A percentile compares a stretch with the other conserved stretches of the same genome.
phyloP scores from a whole-genome alignment of 1,140 invertebrate species.

The Lepidurus apus region DNA sequence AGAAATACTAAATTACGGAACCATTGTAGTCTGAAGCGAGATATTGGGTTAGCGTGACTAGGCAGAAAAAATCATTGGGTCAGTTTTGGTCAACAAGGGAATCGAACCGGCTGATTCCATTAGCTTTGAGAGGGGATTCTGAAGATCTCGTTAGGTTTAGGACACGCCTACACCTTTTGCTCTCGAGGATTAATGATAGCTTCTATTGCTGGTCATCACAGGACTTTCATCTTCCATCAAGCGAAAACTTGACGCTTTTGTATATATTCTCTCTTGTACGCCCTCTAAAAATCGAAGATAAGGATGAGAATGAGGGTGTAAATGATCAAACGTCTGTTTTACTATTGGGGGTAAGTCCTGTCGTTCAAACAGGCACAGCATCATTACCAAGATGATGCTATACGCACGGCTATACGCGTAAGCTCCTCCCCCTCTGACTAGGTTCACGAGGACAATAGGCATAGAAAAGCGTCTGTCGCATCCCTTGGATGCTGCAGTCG shows the following conservation, averaged over 20 bases:
- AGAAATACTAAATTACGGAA: neutral
- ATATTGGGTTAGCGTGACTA: slow-evolving; percentile 15
- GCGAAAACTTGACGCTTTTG: neutral
- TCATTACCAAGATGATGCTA: slow-evolving; percentile 1
- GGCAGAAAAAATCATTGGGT: slow-evolving; percentile 9
- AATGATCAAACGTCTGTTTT: neutral
- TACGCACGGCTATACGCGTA: neutral
- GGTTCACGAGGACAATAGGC: neutral
- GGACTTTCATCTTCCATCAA: neutral
- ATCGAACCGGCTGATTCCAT: neutral
- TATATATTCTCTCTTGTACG: neutral
- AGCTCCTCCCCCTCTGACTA: neutral
- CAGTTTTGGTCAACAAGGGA: slow-evolving; percentile 8
- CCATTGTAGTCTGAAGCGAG: neutral
- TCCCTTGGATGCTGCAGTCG: slow-evolving; percentile 12
- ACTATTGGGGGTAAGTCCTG: neutral
- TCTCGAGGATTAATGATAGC: neutral
- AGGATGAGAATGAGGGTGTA: slow-evolving; percentile 8
- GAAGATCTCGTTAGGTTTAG: slow-evolving; percentile 16
- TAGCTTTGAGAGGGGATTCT: neutral
- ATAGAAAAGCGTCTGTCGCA: slow-evolving; percentile 21
- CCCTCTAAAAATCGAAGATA: neutral
- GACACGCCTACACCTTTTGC: neutral
- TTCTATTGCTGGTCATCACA: neutral
- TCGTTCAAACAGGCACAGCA: slow-evolving; percentile 7